A percentile compares a stretch with the other conserved stretches of the same genome.
Conservation (phyloP, 2,113 vertebrate genomes). For the Takifugu flavidus region DNA sequence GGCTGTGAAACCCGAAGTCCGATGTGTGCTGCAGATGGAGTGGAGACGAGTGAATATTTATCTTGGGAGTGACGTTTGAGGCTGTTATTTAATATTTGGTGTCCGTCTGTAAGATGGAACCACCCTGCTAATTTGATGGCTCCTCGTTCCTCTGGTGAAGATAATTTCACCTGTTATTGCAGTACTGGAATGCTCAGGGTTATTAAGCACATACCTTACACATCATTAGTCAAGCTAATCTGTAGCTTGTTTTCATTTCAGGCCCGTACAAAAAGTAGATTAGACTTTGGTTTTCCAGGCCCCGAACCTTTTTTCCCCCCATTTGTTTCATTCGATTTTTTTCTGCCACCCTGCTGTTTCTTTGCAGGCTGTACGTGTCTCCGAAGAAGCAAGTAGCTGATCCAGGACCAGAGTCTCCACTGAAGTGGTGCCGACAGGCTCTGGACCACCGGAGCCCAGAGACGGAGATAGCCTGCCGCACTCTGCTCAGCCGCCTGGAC, state of each 20-base stretch:
- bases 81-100: constrained; percentile 7
- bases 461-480: constrained; percentile 85
- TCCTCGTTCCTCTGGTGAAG: neutral
- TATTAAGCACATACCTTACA: constrained; percentile 11
- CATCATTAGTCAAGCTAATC: constrained; percentile 17
- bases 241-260: constrained; percentile 10
- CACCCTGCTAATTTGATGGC: constrained; percentile 10
- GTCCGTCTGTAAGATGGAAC: constrained; percentile 18
- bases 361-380: constrained; percentile 83
- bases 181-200: neutral
- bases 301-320: neutral
- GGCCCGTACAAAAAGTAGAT: constrained; percentile 22
- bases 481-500: constrained; percentile 82
- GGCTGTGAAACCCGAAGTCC: too few relatives aligned
- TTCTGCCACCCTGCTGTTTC: constrained; percentile 1
- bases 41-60: neutral
- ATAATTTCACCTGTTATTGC: neutral
- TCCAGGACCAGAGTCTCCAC: constrained; percentile 73
- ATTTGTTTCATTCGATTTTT: neutral
- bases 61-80: neutral
- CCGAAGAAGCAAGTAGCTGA: constrained; percentile 79
- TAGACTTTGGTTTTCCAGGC: neutral
- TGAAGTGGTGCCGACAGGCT: constrained; percentile 88
- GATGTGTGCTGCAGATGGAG: too few relatives aligned
- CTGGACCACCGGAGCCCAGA: constrained; percentile 87